These are phyloP conservation scores for Teleiodes luculella DNA, from an alignment of 2,888 invertebrate species.

Conservation along the genomic window DNA sequence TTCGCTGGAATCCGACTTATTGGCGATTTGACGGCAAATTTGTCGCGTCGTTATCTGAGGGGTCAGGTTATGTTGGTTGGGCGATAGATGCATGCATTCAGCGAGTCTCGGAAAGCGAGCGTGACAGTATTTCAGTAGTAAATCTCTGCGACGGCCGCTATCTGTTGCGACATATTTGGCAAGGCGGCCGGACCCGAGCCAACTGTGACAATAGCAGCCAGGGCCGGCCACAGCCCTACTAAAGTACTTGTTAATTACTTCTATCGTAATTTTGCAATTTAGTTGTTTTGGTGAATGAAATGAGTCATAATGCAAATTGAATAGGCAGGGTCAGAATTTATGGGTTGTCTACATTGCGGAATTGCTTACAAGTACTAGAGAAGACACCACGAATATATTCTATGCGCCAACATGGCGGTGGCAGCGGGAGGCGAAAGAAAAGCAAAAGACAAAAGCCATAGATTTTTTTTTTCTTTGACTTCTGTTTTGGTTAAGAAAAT, in stretches of 20 bases:
- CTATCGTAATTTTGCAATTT: not conserved
- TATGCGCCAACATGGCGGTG: too few relatives aligned
- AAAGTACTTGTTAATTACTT: not conserved
- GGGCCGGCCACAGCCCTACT: constrained; percentile 7
- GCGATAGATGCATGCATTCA: constrained; percentile 19
- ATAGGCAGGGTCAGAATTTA: too few relatives aligned
- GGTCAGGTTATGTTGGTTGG: constrained; percentile 16
- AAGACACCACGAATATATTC: too few relatives aligned
- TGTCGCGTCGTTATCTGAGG: not conserved
- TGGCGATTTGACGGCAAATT: not conserved
- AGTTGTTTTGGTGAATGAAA: not conserved
- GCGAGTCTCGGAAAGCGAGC: constrained; percentile 31
- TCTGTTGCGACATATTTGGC: constrained; percentile 74
- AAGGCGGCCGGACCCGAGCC: constrained; percentile 56
- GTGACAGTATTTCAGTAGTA: constrained; percentile 59
- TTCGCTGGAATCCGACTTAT: not conserved
- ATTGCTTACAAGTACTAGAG: too few relatives aligned
- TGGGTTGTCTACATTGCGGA: too few relatives aligned
- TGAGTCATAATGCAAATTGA: not conserved
- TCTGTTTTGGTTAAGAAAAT: too few relatives aligned
- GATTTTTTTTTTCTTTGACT: too few relatives aligned
- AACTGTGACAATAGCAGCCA: constrained; percentile 64
- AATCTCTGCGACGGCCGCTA: constrained; percentile 50
- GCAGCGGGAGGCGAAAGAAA: too few relatives aligned
- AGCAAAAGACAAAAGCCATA: too few relatives aligned